Evolutionary conservation across 1,140 invertebrate species (phyloP).

Genomic region (Zaprionus inermis): DNA sequence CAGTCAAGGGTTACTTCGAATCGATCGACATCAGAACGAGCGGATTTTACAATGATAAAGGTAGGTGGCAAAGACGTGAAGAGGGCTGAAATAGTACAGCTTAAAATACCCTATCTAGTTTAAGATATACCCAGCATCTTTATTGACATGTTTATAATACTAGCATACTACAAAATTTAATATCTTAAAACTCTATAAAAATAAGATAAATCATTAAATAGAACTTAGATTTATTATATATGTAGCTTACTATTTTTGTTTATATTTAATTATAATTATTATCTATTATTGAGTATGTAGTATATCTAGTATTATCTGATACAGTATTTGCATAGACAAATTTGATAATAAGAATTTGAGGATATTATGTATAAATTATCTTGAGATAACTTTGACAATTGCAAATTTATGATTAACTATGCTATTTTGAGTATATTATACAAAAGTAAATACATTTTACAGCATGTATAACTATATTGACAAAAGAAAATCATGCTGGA

Average conservation of each 20-base stretch:
- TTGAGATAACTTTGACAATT: not conserved
- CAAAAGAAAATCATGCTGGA: too few species aligned
- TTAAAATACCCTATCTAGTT: not conserved
- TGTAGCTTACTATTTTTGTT: too few species aligned
- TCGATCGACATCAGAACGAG: slow-evolving; percentile 77
- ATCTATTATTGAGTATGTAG: too few species aligned
- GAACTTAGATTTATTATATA: too few species aligned
- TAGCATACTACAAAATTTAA: too few species aligned
- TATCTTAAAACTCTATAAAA: not conserved
- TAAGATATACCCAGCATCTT: not conserved
- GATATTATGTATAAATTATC: not conserved
- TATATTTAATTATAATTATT: too few species aligned
- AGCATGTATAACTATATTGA: too few species aligned
- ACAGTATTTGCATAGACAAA: too few species aligned
- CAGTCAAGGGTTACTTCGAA: slow-evolving; percentile 73
- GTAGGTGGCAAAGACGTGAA: slow-evolving; percentile 35
- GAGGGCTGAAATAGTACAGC: not conserved
- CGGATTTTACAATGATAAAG: slow-evolving; percentile 76
- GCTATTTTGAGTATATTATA: too few species aligned
- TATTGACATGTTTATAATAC: not conserved
- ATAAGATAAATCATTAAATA: too few species aligned
- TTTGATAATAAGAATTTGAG: not conserved
- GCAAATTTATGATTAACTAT: not conserved
- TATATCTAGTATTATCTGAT: not conserved
- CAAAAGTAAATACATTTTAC: too few species aligned